Base-by-base conservation (phyloP, 2,797 vertebrate genomes). In the Aratinga solstitialis region DNA sequence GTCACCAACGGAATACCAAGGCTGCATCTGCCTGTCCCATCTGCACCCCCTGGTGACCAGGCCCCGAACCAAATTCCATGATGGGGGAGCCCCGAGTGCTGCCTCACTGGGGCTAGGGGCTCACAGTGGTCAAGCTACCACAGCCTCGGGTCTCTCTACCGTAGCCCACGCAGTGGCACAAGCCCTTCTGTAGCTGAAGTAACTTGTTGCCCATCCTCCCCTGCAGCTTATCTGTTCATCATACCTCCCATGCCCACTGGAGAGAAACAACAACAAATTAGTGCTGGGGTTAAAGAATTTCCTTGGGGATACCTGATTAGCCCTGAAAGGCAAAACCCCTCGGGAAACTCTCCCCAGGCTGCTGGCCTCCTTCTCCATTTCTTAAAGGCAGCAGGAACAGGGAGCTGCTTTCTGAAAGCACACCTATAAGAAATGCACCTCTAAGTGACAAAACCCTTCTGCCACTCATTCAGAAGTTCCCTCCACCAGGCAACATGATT, bases 381-480 rank as follows among this genome's bases (percentile, higher is more conserved):
- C 48, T 67, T 42, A 30, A 42, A 78, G n/a, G 36, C 34, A 43
- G 24, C 1, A 3, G 23, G 26, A 29, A 22, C 4, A 3, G 8
- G 11, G 0, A 19, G n/a, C 29, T 13, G 18, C 32, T 15, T 43
- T 13, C 50, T 1, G 30, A 51, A 27, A 58, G 10, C 42, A 24
- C 34, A 22, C 4, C 10, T 8, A 6, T 6, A 4, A 53, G 42
- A 32, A 26, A 12, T 0, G 9, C 14, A 13, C 17, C 21, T 5
- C 29, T 5, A 23, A 29, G 9, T 0, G 1, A 22, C 11, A 23
- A n/a, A 32, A 32, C 4, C 15, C 32, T 13, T 23, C 5, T 6
- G 30, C 2, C 1, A 9, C 36, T 7, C 40, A 24, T 22, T n/a
- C 19, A 23, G 1, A 10, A 56, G 29, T 67, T 8, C 3, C 29